A percentile compares a stretch with the other conserved stretches of the same genome.
Conservation (phyloP, 2,113 vertebrate species). For the Chelonoidis abingdonii region DNA sequence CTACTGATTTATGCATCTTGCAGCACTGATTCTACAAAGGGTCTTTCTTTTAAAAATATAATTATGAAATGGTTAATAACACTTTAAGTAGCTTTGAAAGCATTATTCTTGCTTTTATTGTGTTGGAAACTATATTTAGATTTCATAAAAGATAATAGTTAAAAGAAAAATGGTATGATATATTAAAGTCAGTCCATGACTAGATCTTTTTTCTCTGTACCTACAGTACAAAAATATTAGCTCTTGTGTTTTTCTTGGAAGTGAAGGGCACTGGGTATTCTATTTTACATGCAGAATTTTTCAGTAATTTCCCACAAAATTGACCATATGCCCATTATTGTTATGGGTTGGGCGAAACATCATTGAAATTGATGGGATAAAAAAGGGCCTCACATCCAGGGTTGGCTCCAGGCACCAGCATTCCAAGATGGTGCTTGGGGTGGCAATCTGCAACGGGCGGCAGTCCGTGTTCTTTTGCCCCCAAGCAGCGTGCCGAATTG, state of each 20-base stretch:
- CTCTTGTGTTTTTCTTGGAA: not conserved
- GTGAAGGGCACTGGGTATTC: not conserved
- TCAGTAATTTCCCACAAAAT: slow-evolving; percentile 28
- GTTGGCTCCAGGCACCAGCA: no score
- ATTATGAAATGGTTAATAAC: slow-evolving; percentile 8
- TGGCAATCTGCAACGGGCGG: no score
- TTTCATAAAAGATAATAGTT: slow-evolving; percentile 12
- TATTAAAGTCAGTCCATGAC: not conserved
- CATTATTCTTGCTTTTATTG: not conserved
- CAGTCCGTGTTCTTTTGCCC: no score
- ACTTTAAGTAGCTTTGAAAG: slow-evolving; percentile 10
- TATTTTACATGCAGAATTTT: not conserved
- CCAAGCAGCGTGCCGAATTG: no score
- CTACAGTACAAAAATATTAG: not conserved
- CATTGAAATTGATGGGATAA: no score
- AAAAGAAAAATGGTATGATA: not conserved
- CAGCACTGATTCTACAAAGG: not conserved
- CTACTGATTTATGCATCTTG: not conserved
- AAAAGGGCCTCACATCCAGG: no score
- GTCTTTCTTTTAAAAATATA: slow-evolving; percentile 16
- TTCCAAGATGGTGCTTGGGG: no score
- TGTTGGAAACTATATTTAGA: not conserved
- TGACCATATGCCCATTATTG: not conserved
- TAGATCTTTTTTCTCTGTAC: not conserved
- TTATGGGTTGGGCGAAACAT: no score